These are phyloP conservation scores for Furcula furcula DNA, from an alignment of 2,888 invertebrate genomes.

Conservation along the genomic window DNA sequence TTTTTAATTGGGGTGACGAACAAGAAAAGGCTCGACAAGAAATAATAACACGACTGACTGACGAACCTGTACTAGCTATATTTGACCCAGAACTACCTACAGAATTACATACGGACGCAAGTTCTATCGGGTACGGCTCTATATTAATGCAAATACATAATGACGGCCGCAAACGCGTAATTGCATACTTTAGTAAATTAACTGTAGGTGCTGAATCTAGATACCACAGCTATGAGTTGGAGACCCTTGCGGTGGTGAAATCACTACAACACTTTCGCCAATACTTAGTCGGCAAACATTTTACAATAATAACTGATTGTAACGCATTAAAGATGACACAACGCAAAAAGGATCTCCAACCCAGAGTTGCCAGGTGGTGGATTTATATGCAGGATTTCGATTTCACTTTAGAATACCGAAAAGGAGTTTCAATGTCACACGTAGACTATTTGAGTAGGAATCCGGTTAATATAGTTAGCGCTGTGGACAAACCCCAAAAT, in stretches of 20 bases:
- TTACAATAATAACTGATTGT: slow-evolving; percentile 31
- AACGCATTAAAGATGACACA: slow-evolving; percentile 27
- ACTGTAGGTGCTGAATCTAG: slow-evolving; percentile 11
- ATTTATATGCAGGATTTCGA: slow-evolving; percentile 26
- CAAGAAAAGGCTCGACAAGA: slow-evolving; percentile 9
- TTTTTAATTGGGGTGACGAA: slow-evolving; percentile 4
- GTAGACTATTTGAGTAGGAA: slow-evolving; percentile 25
- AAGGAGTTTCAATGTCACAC: slow-evolving; percentile 21
- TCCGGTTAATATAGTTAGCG: slow-evolving; percentile 8
- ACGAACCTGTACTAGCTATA: slow-evolving; percentile 14
- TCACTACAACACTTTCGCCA: slow-evolving; percentile 26
- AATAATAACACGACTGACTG: slow-evolving; percentile 9
- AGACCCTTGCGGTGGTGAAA: slow-evolving; percentile 20
- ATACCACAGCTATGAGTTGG: slow-evolving; percentile 23
- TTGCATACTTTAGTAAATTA: slow-evolving; percentile 15
- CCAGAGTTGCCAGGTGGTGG: slow-evolving; percentile 31
- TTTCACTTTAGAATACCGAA: slow-evolving; percentile 24
- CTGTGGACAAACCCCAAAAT: slow-evolving; percentile 7
- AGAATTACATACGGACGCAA: slow-evolving; percentile 19
- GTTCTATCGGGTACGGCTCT: slow-evolving; percentile 15
- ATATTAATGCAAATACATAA: slow-evolving; percentile 13
- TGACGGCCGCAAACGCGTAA: slow-evolving; percentile 5
- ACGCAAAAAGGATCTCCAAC: slow-evolving; percentile 25
- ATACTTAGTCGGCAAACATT: slow-evolving; percentile 19
- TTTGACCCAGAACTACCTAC: slow-evolving; percentile 15